phyloP scores from a whole-genome alignment of 1,140 invertebrate species.

The Lordiphosa mommai region DNA sequence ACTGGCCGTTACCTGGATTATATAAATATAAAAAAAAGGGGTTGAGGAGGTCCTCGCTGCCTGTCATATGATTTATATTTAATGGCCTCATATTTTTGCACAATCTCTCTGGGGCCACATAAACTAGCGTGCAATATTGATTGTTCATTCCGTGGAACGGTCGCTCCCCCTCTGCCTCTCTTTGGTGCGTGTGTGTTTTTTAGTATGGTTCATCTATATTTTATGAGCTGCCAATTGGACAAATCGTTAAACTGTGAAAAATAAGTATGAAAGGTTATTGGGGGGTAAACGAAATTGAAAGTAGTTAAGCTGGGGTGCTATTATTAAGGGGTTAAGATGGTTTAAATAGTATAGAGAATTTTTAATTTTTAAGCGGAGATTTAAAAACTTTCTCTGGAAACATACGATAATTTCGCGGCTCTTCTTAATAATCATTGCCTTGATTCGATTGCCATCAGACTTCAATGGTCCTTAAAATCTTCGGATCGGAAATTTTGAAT shows the following conservation, averaged over 20 bases:
- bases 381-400: too few relatives aligned
- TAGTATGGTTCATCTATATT: conserved; percentile 51
- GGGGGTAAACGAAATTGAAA: background rate
- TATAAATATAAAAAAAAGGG: conserved; percentile 28
- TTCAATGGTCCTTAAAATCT: too few relatives aligned
- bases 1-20: conserved; percentile 52
- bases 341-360: too few relatives aligned
- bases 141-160: conserved; percentile 14
- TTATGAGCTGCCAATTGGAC: conserved; percentile 75
- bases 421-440: too few relatives aligned
- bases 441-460: too few relatives aligned
- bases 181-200: conserved; percentile 8
- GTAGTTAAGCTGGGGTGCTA: too few relatives aligned
- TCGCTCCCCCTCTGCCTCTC: background rate
- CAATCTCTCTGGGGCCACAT: conserved; percentile 34
- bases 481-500: too few relatives aligned
- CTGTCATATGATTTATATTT: conserved; percentile 70
- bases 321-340: background rate
- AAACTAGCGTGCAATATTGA: conserved; percentile 58
- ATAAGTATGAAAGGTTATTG: background rate
- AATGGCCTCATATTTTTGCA: conserved; percentile 54
- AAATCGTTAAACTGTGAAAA: conserved; percentile 45
- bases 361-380: too few relatives aligned
- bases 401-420: too few relatives aligned
- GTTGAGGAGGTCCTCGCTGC: conserved; percentile 35